Conservation (phyloP, 2,888 invertebrate species). For the Perizoma affinitatum region DNA sequence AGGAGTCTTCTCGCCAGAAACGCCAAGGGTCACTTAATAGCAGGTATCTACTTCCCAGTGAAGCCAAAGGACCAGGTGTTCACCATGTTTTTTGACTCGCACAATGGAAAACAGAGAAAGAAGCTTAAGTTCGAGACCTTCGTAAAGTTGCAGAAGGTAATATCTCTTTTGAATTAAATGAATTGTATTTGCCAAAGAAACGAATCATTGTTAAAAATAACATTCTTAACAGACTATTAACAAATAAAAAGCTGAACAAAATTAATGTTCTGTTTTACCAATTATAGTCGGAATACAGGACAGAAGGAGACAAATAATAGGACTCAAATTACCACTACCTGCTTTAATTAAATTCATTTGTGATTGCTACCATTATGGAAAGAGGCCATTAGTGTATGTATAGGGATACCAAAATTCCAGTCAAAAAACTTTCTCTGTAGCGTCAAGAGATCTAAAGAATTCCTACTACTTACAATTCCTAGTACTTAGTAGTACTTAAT, state of each 20-base stretch:
- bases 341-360: neutral
- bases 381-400: neutral
- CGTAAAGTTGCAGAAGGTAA: slow-evolving; percentile 86
- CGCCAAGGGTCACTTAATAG: slow-evolving; percentile 91
- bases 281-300: no score
- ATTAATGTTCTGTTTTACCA: no score
- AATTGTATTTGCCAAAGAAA: neutral
- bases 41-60: slow-evolving; percentile 94
- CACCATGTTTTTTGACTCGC: slow-evolving; percentile 91
- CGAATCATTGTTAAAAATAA: no score
- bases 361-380: no score
- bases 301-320: neutral
- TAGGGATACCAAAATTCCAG: neutral
- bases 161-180: neutral
- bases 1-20: slow-evolving; percentile 92
- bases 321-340: neutral
- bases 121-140: slow-evolving; percentile 91
- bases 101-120: slow-evolving; percentile 88
- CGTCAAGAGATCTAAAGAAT: slow-evolving; percentile 1
- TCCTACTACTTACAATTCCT: no score
- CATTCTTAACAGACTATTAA: no score
- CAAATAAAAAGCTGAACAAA: no score
- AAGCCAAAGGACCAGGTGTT: slow-evolving; percentile 86
- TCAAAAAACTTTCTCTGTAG: neutral
- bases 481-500: neutral